Evolutionary conservation across 2,888 invertebrate genomes (phyloP), one percentile per base, ranked within the genome.

Genomic region (Dasypolia templi): DNA sequence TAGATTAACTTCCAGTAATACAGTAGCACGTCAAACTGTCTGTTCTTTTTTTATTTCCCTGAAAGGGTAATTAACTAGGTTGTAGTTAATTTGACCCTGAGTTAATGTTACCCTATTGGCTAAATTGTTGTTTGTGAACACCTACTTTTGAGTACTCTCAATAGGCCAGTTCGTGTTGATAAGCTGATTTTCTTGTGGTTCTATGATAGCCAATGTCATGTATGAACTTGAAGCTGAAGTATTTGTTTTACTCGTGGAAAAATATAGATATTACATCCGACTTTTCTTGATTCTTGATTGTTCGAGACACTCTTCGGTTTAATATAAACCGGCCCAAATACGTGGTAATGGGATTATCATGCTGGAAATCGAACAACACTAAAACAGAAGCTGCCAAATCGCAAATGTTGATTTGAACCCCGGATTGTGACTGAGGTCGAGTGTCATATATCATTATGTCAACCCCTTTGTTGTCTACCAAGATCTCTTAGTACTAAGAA

Each of bases 81-180:
- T 51, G 32, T 58, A 55, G 29, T 58, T 55, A 6, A 32, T 59
- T 63, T 11, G 59, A 51, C 59, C 68, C 17, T 68, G 68, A 55
- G 53, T 44, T 49, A 49, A 58, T 63, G 46, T 42, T 39, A 46
- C 69, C 39, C 69, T n/a, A 59, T 72, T 79, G 72, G 44, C n/a
- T 32, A n/a, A 59, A 59, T 46, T 35, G n/a, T 46, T 49, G 56
- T 55, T 17, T 49, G 9, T 69, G 22, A 67, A 32, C 19, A 69
- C 51, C 42, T 77, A 68, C 68, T 65, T 49, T 3, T 65, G 83
- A 83, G 67, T 49, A 67, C 32, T 62, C 29, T 77, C 35, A 66
- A 59, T 7, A 53, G 32, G 26, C n/a, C 22, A 3, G n/a, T 29
- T 51, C 7, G 22, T 17, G 32, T n/a, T 44, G 68, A 72, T 79